A percentile compares a stretch with the other conserved stretches of the same genome.
These are phyloP conservation scores for Hippopotamyrus pictus DNA, from an alignment of 2,797 vertebrate species.

Conservation along the genomic window DNA sequence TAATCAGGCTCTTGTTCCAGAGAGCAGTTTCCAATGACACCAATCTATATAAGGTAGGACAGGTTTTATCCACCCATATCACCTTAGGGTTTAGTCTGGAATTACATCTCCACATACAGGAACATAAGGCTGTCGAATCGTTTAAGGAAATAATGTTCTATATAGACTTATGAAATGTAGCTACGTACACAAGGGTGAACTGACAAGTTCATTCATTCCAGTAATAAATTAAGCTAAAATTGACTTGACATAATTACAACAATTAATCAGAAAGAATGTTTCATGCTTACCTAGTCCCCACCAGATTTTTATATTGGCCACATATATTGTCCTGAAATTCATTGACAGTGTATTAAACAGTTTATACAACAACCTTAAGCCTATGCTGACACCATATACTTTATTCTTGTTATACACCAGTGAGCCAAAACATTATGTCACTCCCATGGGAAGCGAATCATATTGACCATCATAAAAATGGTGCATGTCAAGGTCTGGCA, in stretches of 20 bases:
- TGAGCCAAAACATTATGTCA: not conserved
- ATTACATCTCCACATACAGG: constrained; percentile 15
- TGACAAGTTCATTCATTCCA: not conserved
- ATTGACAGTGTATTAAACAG: not conserved
- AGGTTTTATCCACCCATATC: not conserved
- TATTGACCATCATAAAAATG: not conserved
- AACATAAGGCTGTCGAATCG: not conserved
- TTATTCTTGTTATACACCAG: not conserved
- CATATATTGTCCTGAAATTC: not conserved
- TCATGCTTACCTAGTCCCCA: not conserved
- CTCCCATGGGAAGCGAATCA: not conserved
- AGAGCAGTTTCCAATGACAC: constrained; percentile 7
- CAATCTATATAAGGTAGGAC: not conserved
- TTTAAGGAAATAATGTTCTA: not conserved
- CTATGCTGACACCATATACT: not conserved
- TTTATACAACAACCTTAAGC: not conserved
- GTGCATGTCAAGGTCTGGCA: not conserved
- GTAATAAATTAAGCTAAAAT: not conserved
- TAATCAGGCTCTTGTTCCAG: constrained; percentile 19
- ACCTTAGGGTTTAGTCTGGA: constrained; percentile 10
- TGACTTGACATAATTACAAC: not conserved
- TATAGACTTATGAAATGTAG: not conserved
- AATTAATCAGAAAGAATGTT: not conserved
- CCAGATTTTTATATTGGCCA: not conserved
- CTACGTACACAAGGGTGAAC: not conserved